phyloP scores from a whole-genome alignment of 2,113 vertebrate genomes.

The Sander vitreus region DNA sequence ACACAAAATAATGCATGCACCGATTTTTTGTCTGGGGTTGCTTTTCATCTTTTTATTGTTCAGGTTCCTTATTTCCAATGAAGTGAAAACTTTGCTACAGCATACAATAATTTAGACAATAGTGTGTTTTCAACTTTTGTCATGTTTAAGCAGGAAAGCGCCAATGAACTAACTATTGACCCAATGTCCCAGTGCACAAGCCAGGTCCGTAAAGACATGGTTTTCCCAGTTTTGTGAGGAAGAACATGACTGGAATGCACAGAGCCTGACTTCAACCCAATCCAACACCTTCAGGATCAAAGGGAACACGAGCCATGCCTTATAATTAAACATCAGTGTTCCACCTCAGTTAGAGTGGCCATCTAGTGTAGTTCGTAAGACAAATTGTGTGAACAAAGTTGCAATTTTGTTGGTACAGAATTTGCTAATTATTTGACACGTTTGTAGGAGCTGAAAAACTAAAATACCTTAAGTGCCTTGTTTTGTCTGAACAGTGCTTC shows the following conservation, averaged over 20 bases:
- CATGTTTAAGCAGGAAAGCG: too few species aligned
- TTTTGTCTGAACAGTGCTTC: not conserved
- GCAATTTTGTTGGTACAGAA: not conserved
- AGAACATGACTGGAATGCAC: not conserved
- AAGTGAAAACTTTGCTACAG: not conserved
- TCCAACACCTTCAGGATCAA: not conserved
- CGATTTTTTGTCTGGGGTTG: not conserved
- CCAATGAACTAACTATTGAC: too few species aligned
- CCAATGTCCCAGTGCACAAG: too few species aligned
- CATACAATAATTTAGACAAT: not conserved
- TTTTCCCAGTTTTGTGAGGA: not conserved
- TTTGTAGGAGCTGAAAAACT: not conserved
- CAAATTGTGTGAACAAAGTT: not conserved
- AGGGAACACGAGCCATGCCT: not conserved
- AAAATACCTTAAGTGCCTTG: not conserved
- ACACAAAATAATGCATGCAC: slow-evolving; percentile 1
- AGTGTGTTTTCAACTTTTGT: not conserved
- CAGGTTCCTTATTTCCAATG: not conserved
- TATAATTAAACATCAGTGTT: not conserved
- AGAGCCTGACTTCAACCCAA: not conserved
- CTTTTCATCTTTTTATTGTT: not conserved
- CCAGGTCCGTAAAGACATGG: too few species aligned
- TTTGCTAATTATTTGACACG: too few species aligned
- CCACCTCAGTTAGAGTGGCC: not conserved
- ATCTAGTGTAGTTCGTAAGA: not conserved